A percentile compares a stretch with the other conserved stretches of the same genome.
phyloP scores from a whole-genome alignment of 2,888 invertebrate genomes.

The Hemistola chrysoprasaria region DNA sequence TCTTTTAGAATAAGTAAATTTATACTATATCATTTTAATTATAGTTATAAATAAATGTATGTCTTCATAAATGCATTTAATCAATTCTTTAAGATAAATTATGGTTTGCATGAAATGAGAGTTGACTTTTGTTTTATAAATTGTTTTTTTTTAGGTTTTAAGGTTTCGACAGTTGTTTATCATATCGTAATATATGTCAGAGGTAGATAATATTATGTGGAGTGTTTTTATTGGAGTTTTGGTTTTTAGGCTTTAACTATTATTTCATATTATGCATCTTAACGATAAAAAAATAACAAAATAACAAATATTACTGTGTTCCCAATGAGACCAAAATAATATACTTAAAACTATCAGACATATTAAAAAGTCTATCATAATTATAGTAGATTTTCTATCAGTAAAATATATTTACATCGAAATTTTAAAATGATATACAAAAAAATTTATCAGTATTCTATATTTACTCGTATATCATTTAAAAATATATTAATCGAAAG shows the following conservation, averaged over 20 bases:
- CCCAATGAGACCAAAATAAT: slow-evolving; percentile 43
- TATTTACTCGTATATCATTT: slow-evolving; percentile 48
- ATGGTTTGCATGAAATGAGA: slow-evolving; percentile 7
- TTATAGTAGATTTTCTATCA: slow-evolving; percentile 52
- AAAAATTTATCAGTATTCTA: slow-evolving; percentile 36
- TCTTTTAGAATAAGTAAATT: slow-evolving; percentile 41
- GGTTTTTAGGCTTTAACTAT: slow-evolving; percentile 43
- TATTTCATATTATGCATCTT: slow-evolving; percentile 8
- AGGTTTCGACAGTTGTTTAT: slow-evolving; percentile 26
- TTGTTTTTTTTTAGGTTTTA: slow-evolving; percentile 12
- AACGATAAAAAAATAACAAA: background rate
- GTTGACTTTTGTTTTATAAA: slow-evolving; percentile 12
- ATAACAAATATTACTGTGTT: slow-evolving; percentile 36
- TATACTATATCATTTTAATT: slow-evolving; percentile 10
- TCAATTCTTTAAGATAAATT: slow-evolving; percentile 25
- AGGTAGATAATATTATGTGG: slow-evolving; percentile 23
- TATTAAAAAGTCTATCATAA: slow-evolving; percentile 27
- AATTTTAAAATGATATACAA: too few relatives aligned
- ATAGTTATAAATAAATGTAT: slow-evolving; percentile 23
- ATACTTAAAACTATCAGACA: slow-evolving; percentile 20
- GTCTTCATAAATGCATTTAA: slow-evolving; percentile 38
- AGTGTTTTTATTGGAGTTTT: slow-evolving; percentile 33
- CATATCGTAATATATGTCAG: slow-evolving; percentile 28
- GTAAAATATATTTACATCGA: slow-evolving; percentile 16
- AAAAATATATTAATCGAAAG: slow-evolving; percentile 4